phyloP scores from a whole-genome alignment of 2,888 invertebrate genomes.

The Caradrina kadenii region DNA sequence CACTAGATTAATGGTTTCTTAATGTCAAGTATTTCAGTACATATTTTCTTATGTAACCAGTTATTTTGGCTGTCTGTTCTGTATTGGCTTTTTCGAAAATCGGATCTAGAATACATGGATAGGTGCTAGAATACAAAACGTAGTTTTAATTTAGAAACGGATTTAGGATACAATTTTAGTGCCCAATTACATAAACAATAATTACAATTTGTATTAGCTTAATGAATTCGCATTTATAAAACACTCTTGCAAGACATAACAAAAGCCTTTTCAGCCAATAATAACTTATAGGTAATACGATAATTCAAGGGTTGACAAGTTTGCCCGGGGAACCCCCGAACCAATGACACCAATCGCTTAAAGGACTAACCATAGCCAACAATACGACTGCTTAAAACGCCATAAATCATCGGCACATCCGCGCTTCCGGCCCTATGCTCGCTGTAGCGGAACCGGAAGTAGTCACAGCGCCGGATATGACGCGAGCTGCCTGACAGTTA shows the following conservation, averaged over 20 bases:
- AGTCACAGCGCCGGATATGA: conserved; percentile 83
- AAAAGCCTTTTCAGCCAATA: neutral
- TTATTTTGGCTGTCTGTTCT: neutral
- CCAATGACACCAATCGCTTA: conserved; percentile 45
- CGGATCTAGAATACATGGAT: too few relatives aligned
- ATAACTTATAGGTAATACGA: neutral
- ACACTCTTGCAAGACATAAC: neutral
- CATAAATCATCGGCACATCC: conserved; percentile 68
- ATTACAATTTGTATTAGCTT: too few relatives aligned
- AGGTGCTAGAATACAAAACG: too few relatives aligned
- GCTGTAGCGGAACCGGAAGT: conserved; percentile 77
- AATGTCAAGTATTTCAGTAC: conserved; percentile 13
- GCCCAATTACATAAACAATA: too few relatives aligned
- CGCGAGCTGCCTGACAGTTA: conserved; percentile 77
- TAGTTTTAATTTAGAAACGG: too few relatives aligned
- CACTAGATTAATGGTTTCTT: neutral
- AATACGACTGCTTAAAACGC: conserved; percentile 61
- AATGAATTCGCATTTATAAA: neutral
- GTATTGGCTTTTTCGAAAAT: too few relatives aligned
- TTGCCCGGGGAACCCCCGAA: conserved; percentile 12
- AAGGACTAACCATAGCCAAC: conserved; percentile 56
- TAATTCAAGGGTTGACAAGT: conserved; percentile 20
- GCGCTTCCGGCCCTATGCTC: conserved; percentile 61
- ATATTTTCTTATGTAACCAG: neutral
- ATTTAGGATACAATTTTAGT: too few relatives aligned